phyloP scores from a whole-genome alignment of 2,888 invertebrate species.

The Crematogaster levior region DNA sequence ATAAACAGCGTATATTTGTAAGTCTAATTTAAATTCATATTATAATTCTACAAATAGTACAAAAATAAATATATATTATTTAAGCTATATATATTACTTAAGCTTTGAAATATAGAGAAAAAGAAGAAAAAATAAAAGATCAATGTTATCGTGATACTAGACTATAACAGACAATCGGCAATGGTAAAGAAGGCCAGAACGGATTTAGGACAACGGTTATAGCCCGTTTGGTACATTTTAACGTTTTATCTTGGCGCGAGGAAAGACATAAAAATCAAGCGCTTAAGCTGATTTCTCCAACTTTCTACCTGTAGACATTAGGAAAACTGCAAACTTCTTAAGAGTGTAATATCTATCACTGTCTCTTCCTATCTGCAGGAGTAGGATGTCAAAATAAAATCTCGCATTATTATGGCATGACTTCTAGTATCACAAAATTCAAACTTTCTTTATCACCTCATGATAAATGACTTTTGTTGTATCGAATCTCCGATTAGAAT shows the following conservation, averaged over 20 bases:
- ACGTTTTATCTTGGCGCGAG: constrained; percentile 31
- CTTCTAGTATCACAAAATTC: background rate
- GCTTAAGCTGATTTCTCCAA: constrained; percentile 46
- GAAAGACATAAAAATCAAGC: constrained; percentile 46
- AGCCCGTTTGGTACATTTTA: constrained; percentile 27
- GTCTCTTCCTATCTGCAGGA: constrained; percentile 16
- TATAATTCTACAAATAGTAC: background rate
- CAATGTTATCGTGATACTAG: background rate
- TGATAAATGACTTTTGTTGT: background rate
- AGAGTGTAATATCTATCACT: constrained; percentile 26
- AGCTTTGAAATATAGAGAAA: no score
- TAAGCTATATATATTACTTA: background rate
- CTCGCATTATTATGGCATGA: background rate
- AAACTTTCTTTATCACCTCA: background rate
- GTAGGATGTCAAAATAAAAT: constrained; percentile 14
- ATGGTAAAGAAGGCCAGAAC: constrained; percentile 21
- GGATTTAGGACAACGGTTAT: constrained; percentile 24
- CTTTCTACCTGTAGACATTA: constrained; percentile 26
- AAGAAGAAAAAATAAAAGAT: background rate
- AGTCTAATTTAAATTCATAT: constrained; percentile 3
- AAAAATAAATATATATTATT: background rate
- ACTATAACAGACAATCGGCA: constrained; percentile 12
- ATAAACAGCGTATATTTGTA: constrained; percentile 2
- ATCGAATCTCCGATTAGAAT: no score
- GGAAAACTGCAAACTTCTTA: constrained; percentile 1